Percentiles rank a stretch among this genome's conserved stretches.
Evolutionary conservation across 37 sponge, comb jelly and placozoan species (phyloP).

Genomic region (Chondrilla cf. caribensis): DNA sequence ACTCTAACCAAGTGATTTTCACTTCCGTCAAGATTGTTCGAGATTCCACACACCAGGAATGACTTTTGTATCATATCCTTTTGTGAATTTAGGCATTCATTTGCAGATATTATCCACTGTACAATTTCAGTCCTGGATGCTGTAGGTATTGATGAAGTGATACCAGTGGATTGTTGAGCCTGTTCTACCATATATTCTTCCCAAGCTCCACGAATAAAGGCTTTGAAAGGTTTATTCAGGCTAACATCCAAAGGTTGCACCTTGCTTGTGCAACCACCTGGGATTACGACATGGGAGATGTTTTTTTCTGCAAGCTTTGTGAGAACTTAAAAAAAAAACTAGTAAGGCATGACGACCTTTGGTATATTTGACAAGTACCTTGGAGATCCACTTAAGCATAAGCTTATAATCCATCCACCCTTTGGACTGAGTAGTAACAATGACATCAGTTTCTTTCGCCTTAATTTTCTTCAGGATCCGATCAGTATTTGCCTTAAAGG

Average conservation of each 20-base stretch:
- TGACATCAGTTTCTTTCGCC: not conserved
- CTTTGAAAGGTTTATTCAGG: constrained; percentile 31
- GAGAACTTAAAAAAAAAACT: not conserved
- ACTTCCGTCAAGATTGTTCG: not conserved
- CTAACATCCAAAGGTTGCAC: too few relatives aligned
- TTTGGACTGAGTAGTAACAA: not conserved
- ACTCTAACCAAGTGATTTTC: not conserved
- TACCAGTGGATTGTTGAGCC: not conserved
- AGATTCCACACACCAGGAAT: not conserved
- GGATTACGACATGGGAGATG: constrained; percentile 4
- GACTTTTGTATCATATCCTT: not conserved
- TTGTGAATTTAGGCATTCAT: not conserved
- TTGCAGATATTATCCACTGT: not conserved
- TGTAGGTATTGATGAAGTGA: not conserved
- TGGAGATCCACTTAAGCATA: constrained; percentile 2
- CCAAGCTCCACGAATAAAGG: constrained; percentile 7
- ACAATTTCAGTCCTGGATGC: not conserved
- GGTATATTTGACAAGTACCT: not conserved
- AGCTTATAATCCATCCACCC: constrained; percentile 12
- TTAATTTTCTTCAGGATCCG: not conserved
- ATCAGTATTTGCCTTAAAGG: constrained; percentile 14
- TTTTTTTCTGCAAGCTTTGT: not conserved
- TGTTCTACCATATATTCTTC: not conserved
- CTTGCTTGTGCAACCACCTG: constrained; percentile 52
- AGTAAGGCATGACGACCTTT: constrained; percentile 25